Percentiles rank a stretch among this genome's conserved stretches.
Conservation (phyloP, 2,797 vertebrate genomes). For the Eutrigla gurnardus region DNA sequence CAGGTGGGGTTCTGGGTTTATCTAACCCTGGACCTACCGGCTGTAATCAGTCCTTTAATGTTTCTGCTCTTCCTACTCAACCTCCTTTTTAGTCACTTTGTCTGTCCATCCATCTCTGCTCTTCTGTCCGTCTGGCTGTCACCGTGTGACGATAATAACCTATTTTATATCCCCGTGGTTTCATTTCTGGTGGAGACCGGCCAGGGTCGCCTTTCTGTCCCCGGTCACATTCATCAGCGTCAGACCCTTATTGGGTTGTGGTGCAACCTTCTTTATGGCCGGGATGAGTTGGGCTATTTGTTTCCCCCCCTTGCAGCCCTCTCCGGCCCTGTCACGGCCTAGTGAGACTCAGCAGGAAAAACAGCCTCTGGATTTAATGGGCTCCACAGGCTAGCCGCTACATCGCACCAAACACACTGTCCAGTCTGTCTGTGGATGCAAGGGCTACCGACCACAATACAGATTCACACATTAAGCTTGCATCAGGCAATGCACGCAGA, state of each 20-base stretch:
- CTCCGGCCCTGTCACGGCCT: constrained; percentile 83
- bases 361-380: constrained; percentile 84
- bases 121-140: constrained; percentile 82
- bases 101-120: constrained; percentile 81
- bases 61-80: constrained; percentile 71
- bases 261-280: constrained; percentile 86
- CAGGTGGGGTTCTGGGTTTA: constrained; percentile 44
- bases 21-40: constrained; percentile 54
- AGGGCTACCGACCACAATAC: constrained; percentile 59
- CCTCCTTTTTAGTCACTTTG: constrained; percentile 77
- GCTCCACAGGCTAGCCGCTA: constrained; percentile 76
- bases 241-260: constrained; percentile 87
- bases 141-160: constrained; percentile 84
- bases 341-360: constrained; percentile 84
- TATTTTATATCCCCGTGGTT: constrained; percentile 88
- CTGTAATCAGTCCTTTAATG: constrained; percentile 69
- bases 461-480: constrained; percentile 50
- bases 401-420: constrained; percentile 67
- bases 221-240: constrained; percentile 89
- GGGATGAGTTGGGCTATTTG: constrained; percentile 87
- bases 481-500: constrained; percentile 15
- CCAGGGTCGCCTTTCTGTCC: constrained; percentile 85
- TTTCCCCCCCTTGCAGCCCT: constrained; percentile 82
- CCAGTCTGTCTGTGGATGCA: constrained; percentile 47
- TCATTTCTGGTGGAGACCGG: constrained; percentile 86